These are phyloP conservation scores for Leptinotarsa peninsularis DNA, from an alignment of 2,888 invertebrate genomes.

Conservation along the genomic window DNA sequence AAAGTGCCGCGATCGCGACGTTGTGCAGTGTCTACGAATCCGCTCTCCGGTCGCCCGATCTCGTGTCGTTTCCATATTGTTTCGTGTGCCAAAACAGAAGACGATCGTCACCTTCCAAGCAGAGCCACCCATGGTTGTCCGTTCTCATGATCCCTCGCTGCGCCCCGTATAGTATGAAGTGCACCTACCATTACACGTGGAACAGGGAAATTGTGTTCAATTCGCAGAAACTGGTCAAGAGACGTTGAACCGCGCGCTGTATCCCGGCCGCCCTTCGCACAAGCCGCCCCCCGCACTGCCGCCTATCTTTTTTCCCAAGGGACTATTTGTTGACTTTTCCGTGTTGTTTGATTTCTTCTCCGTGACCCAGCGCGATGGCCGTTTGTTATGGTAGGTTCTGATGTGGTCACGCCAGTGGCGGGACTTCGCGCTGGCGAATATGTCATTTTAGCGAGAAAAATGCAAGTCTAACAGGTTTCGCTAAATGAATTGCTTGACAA, in stretches of 20 bases:
- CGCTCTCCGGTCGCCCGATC: background rate
- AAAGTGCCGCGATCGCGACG: background rate
- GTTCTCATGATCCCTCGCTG: constrained; percentile 62
- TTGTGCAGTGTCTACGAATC: background rate
- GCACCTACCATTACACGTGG: constrained; percentile 91
- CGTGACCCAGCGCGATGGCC: constrained; percentile 56
- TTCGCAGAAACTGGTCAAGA: constrained; percentile 92
- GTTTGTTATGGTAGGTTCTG: constrained; percentile 63
- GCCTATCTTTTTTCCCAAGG: constrained; percentile 32
- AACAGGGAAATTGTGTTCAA: constrained; percentile 93
- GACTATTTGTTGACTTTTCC: constrained; percentile 46
- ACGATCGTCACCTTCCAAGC: background rate
- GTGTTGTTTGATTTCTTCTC: constrained; percentile 53
- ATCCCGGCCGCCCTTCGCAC: constrained; percentile 48
- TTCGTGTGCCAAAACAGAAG: background rate
- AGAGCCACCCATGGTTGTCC: constrained; percentile 50
- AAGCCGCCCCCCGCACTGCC: constrained; percentile 45
- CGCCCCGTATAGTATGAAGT: constrained; percentile 72
- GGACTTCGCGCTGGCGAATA: background rate
- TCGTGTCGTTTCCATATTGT: constrained; percentile 24
- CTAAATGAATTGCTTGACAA: too few species aligned
- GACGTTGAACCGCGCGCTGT: constrained; percentile 76
- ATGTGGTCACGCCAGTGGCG: background rate
- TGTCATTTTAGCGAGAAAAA: too few species aligned
- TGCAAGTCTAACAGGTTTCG: too few species aligned